Percentiles rank a stretch among this genome's conserved stretches.
Evolutionary conservation across 2,888 invertebrate species (phyloP).

Genomic region (Agonum fuliginosum): DNA sequence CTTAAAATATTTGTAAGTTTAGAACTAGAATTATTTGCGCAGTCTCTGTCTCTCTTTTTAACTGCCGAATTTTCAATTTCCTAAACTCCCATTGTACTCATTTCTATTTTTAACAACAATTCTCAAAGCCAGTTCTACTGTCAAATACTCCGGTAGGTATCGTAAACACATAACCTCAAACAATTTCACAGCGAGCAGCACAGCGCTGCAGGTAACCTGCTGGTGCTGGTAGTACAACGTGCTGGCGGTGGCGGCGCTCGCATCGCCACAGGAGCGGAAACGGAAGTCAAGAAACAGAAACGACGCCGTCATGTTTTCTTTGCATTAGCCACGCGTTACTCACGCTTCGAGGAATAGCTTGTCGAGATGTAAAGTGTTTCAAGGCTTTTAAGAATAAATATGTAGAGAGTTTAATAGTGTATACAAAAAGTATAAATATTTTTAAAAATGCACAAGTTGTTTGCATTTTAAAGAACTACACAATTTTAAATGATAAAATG

Average conservation of each 20-base stretch:
- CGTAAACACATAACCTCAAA: slow-evolving; percentile 1
- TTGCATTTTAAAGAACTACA: too few species aligned
- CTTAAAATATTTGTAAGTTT: too few species aligned
- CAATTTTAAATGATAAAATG: too few species aligned
- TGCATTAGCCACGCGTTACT: slow-evolving; percentile 40
- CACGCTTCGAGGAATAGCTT: neutral
- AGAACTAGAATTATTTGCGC: too few species aligned
- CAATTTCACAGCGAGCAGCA: neutral
- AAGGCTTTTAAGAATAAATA: neutral
- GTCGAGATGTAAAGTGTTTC: neutral
- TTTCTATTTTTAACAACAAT: neutral
- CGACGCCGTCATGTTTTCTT: slow-evolving; percentile 49
- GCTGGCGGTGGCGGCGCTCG: neutral
- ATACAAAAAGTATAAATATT: too few species aligned
- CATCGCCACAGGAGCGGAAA: slow-evolving; percentile 1
- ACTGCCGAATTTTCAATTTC: neutral
- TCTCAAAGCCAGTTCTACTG: neutral
- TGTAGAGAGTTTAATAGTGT: too few species aligned
- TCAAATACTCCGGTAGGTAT: slow-evolving; percentile 7
- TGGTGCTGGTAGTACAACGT: neutral
- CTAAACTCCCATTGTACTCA: neutral
- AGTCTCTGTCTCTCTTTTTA: too few species aligned
- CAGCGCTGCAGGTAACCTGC: neutral
- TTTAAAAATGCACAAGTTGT: too few species aligned
- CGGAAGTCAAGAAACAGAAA: slow-evolving; percentile 38